Evolutionary conservation across 2,113 vertebrate species (phyloP).

Genomic region (Xiphophorus hellerii): DNA sequence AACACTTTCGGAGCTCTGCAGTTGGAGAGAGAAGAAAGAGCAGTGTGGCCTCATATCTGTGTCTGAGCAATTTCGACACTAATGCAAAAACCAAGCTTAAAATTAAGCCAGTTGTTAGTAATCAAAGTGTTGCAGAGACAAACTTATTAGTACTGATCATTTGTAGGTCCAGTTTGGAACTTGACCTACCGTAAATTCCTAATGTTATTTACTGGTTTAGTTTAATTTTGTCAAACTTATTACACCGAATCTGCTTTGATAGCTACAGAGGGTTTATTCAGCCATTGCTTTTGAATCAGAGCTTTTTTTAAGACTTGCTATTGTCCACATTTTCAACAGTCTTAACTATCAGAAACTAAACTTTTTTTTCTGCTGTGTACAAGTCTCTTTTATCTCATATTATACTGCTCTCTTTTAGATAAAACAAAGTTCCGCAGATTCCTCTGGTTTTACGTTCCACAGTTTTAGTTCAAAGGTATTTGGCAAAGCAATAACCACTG

Average conservation of each 20-base stretch:
- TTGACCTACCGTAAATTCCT: too few species aligned
- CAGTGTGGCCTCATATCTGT: neutral
- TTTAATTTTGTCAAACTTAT: neutral
- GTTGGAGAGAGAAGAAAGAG: neutral
- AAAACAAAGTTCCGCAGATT: constrained; percentile 15
- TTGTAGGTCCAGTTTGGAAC: neutral
- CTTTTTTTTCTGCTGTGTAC: neutral
- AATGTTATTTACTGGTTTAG: neutral
- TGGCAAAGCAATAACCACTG: neutral
- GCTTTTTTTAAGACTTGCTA: neutral
- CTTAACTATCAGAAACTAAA: neutral
- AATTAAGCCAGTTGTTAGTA: neutral
- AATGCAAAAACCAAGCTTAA: neutral
- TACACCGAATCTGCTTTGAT: neutral
- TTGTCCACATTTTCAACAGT: neutral
- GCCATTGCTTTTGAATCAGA: neutral
- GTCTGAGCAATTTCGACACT: neutral
- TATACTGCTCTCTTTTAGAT: constrained; percentile 40
- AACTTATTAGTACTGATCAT: neutral
- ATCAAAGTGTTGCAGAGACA: neutral
- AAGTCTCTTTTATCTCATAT: neutral
- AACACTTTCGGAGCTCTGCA: neutral
- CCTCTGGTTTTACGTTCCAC: neutral
- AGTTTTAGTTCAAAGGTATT: neutral
- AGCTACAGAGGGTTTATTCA: neutral